A percentile compares a stretch with the other conserved stretches of the same genome.
phyloP scores from a whole-genome alignment of 2,888 invertebrate species.

The Agonopterix arenella region DNA sequence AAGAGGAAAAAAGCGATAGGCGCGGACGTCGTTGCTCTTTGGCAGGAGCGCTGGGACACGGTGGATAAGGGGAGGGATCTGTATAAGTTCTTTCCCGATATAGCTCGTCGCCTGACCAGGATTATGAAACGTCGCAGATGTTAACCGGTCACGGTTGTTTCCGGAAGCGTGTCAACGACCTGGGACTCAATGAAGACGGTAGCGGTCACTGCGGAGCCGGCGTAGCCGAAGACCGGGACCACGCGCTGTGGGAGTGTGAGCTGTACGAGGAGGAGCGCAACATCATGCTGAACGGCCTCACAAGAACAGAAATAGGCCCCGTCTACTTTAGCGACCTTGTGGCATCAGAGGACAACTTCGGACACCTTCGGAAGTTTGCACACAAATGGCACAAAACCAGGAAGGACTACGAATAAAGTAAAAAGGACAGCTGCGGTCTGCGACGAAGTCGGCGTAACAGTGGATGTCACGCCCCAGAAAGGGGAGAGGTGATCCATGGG shows the following conservation, averaged over 20 bases:
- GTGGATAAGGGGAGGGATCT: slow-evolving; percentile 9
- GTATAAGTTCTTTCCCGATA: slow-evolving; percentile 14
- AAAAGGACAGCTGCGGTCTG: too few relatives aligned
- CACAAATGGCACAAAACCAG: too few relatives aligned
- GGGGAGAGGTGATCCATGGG: too few relatives aligned
- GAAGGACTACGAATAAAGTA: too few relatives aligned
- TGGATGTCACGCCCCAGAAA: too few relatives aligned
- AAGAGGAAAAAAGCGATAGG: neutral
- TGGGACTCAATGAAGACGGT: slow-evolving; percentile 6
- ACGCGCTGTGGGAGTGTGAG: neutral
- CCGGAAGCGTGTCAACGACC: slow-evolving; percentile 3
- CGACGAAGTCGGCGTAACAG: too few relatives aligned
- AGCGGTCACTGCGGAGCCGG: slow-evolving; percentile 8
- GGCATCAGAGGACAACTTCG: neutral
- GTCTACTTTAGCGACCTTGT: neutral
- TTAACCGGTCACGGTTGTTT: slow-evolving; percentile 16
- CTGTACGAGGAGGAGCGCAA: neutral
- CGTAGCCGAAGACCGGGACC: slow-evolving; percentile 1
- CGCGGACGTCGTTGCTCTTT: slow-evolving; percentile 2
- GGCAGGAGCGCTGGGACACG: slow-evolving; percentile 9
- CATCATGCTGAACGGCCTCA: neutral
- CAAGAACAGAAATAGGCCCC: neutral
- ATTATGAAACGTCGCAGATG: slow-evolving; percentile 12
- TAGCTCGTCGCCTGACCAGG: slow-evolving; percentile 12
- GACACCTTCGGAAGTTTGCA: neutral